Conservation (phyloP, 1,140 invertebrate genomes). For the Drosophila varians region DNA sequence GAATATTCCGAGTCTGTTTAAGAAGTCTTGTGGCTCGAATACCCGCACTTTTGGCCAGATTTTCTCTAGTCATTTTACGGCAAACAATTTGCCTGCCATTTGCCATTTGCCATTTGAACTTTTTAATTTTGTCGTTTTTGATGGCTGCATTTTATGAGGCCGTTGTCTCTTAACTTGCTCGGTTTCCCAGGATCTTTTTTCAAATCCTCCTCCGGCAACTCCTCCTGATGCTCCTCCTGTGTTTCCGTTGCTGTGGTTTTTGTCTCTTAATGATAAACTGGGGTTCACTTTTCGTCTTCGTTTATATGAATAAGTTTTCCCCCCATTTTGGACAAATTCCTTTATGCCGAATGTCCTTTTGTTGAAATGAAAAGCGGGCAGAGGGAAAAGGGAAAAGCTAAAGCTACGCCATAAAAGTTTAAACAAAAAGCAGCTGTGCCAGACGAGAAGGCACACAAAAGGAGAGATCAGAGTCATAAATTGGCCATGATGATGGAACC, state of each 20-base stretch:
- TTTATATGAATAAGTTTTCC: conserved; percentile 37
- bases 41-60: background rate
- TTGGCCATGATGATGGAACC: conserved; percentile 66
- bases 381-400: conserved; percentile 47
- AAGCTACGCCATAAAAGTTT: conserved; percentile 69
- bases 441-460: conserved; percentile 46
- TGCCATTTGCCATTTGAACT: conserved; percentile 75
- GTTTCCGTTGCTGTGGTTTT: conserved; percentile 59
- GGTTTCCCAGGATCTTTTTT: conserved; percentile 28
- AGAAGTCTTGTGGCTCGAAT: background rate
- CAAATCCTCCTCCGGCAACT: conserved; percentile 19
- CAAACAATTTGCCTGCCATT: conserved; percentile 61
- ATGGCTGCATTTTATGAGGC: conserved; percentile 79
- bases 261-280: conserved; percentile 72
- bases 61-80: conserved; percentile 43
- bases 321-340: conserved; percentile 47
- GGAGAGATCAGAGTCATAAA: conserved; percentile 62
- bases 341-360: conserved; percentile 65
- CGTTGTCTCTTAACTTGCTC: conserved; percentile 65
- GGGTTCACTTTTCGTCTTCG: conserved; percentile 56
- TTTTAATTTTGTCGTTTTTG: conserved; percentile 79
- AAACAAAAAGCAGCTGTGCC: conserved; percentile 62
- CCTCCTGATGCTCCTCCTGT: conserved; percentile 44
- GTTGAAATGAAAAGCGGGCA: conserved; percentile 43
- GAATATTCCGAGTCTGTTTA: conserved; percentile 11